Base-by-base conservation (phyloP, 2,113 vertebrate genomes). In the Corythaixoides concolor region DNA sequence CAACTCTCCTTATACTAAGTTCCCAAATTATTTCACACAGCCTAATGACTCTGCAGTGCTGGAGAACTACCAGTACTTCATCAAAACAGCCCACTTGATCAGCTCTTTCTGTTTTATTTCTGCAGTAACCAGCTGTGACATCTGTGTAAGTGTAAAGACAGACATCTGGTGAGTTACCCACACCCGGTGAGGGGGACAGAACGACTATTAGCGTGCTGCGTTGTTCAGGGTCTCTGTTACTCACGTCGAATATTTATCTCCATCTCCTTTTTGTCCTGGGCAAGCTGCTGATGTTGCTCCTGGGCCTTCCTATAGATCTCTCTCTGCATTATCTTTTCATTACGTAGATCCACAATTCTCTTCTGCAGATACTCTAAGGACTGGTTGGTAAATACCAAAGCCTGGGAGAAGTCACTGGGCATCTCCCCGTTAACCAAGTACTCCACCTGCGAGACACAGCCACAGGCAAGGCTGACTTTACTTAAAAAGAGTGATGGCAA, bases 241-340 rank as follows among this genome's bases (percentile, higher is more conserved):
- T 98, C 79, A 99, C 99, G 74, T 19, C 73, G 91, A 70, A 99
- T 98, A 52, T 92, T 95, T 62, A 64, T 79, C 37, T 97, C 91
- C 98, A 99, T 99, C 72, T 99, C 97, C 59, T 95, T 98, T 92
- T 92, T 98, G 52, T 99, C 98, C 12, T 95, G 97, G 70, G 97
- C 63, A 59, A 99, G 99, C 73, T 97, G 96, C 64, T 97, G 96
- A 8, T 98, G 97, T 72, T 98, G 98, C 75, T 99, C 97, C 11
- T 96, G 96, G 53, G 98, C 98, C 60, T 98, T 95, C 78, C 55
- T 97, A 96, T 98, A 98, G 30, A 98, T 96, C 13, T 99, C 98
- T 62, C 93, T 98, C 96, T 99, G 98, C 76, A 97, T 91, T 35
- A 15, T 32, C 69, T 98, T 99, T 95, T 99, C 99, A 13, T 92